Base-by-base conservation (phyloP, 2,113 vertebrate species). In the Tauraco erythrolophus region DNA sequence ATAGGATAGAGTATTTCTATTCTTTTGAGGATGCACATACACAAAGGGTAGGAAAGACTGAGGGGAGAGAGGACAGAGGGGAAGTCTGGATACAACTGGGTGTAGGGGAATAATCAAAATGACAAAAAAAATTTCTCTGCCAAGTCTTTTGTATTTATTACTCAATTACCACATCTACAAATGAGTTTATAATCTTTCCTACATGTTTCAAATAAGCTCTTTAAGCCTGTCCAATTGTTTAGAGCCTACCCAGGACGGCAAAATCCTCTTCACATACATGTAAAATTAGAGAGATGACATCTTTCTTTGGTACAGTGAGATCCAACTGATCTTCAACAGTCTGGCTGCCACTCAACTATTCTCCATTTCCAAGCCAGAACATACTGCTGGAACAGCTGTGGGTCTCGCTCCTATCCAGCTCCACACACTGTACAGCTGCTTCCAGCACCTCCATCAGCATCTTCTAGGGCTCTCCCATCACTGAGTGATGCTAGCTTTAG, bases 31-130 rank as follows among this genome's bases (percentile, higher is more conserved):
- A 74, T n/a, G 7, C 9, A 39, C 15, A 25, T 39, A 62, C 16
- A 60, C 6, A 82, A 50, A n/a, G 4, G 3, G 6, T 75, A 82
- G 41, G 45, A 94, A 88, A 66, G 37, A 56, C 19, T 6, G 7
- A 2, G 14, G 16, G 0, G 0, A 24, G 33, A 39, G 7, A 1
- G 13, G 5, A 14, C 11, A 77, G 50, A 68, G 21, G 11, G 4
- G 13, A 86, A 51, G 10, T 56, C 15, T 50, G 56, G 16, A 33
- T 88, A 37, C 11, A 64, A 46, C 4, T 19, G 21, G 39, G 7
- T 7, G 4, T 24, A 68, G 37, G 27, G 6, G 35, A 84, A 84
- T 4, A 28, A 79, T 39, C 11, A 79, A 71, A 89, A 28, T 54
- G 5, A 41, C 9, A 0, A n/a, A 58, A 54, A 62, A 64, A 25